A percentile compares a stretch with the other conserved stretches of the same genome.
phyloP scores from a whole-genome alignment of 2,797 vertebrate genomes.

The Tachyglossus aculeatus region DNA sequence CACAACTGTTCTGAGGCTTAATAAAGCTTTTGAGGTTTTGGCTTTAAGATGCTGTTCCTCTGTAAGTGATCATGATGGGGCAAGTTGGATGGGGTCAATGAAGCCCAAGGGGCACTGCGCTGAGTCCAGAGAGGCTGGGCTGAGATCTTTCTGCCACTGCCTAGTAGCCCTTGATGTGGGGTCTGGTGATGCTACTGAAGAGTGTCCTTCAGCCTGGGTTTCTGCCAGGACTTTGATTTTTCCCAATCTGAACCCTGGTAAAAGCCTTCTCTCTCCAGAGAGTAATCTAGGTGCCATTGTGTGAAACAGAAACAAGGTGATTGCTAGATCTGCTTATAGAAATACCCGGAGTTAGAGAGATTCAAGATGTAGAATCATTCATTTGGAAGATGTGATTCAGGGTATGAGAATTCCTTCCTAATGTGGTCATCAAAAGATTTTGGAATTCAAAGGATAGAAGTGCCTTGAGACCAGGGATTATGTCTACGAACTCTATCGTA shows the following conservation, averaged over 20 bases:
- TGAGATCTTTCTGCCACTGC: background rate
- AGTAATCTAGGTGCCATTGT: background rate
- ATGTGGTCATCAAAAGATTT: background rate
- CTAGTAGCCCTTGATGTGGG: background rate
- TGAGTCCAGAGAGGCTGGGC: too few species aligned
- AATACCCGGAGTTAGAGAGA: background rate
- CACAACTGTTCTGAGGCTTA: background rate
- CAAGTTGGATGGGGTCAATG: background rate
- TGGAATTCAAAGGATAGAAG: background rate
- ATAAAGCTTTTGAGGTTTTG: too few species aligned
- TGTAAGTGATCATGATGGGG: background rate
- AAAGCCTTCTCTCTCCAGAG: background rate
- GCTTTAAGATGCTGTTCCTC: background rate
- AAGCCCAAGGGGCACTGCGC: background rate
- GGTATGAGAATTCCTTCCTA: background rate
- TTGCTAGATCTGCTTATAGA: background rate
- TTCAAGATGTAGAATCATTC: background rate
- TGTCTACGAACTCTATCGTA: too few species aligned
- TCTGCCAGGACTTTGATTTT: too few species aligned
- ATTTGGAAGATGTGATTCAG: background rate
- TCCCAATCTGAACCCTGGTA: too few species aligned
- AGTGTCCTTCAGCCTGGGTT: too few species aligned
- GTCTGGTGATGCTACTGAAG: background rate
- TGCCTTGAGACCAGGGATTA: too few species aligned
- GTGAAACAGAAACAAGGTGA: background rate